Evolutionary conservation across 2,797 vertebrate species (phyloP).

Genomic region (Siniperca scherzeri): DNA sequence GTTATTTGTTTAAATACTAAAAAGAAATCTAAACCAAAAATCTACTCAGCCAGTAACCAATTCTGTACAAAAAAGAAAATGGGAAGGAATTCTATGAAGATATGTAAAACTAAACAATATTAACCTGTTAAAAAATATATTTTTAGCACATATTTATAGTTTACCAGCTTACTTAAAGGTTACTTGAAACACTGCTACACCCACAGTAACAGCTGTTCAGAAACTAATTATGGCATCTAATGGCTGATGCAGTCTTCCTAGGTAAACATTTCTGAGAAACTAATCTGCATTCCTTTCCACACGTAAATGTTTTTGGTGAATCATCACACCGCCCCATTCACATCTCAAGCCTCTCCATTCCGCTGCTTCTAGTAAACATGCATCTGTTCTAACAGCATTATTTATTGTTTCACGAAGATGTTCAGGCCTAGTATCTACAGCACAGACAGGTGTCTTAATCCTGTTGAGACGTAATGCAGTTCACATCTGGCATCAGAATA

Average conservation of each 20-base stretch:
- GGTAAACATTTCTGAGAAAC: constrained; percentile 12
- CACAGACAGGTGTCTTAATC: not conserved
- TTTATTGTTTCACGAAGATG: not conserved
- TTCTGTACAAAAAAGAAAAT: too few species aligned
- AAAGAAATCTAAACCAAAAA: not conserved
- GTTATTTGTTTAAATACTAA: not conserved
- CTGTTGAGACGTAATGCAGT: not conserved
- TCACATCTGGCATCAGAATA: constrained; percentile 1
- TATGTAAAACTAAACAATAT: too few species aligned
- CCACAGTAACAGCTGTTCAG: not conserved
- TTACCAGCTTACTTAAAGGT: not conserved
- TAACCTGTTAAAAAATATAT: too few species aligned
- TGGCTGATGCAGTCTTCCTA: not conserved
- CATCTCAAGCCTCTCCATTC: not conserved
- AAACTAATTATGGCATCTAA: not conserved
- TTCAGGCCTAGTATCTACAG: not conserved
- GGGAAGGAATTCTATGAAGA: too few species aligned
- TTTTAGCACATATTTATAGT: too few species aligned
- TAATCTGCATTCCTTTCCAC: not conserved
- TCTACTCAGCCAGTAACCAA: not conserved
- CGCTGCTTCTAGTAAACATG: constrained; percentile 14
- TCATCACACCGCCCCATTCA: constrained; percentile 4
- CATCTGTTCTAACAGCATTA: not conserved
- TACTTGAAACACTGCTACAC: too few species aligned
- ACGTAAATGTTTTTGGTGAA: constrained; percentile 22